These are phyloP conservation scores for Cromileptes altivelis DNA, from an alignment of 2,113 vertebrate genomes.

Conservation along the genomic window DNA sequence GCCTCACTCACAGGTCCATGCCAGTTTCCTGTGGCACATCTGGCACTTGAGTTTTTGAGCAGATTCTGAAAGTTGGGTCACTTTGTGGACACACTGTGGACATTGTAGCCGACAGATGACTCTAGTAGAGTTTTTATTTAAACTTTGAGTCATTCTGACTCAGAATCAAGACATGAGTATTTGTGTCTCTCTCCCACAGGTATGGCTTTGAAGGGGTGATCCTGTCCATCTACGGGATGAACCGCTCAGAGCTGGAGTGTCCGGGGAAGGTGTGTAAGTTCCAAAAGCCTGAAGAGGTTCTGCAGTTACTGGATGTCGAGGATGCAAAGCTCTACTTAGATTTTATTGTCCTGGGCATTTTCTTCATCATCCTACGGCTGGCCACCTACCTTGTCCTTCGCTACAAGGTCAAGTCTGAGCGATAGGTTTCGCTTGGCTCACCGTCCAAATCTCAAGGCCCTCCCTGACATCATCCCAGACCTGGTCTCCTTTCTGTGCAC, in stretches of 20 bases:
- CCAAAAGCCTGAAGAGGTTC: conserved; percentile 91
- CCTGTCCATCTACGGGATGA: conserved; percentile 97
- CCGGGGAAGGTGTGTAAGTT: conserved; percentile 90
- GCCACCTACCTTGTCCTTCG: conserved; percentile 95
- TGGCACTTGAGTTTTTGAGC: too few species aligned
- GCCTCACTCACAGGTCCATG: background rate
- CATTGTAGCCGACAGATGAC: background rate
- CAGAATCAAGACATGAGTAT: background rate
- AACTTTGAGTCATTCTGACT: background rate
- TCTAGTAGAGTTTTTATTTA: background rate
- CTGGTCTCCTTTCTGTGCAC: conserved; percentile 22
- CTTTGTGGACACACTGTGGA: background rate
- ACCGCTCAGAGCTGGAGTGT: conserved; percentile 91
- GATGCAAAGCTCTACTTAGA: conserved; percentile 95
- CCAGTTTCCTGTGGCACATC: too few species aligned
- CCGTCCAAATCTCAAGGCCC: background rate
- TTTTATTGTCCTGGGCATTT: conserved; percentile 94
- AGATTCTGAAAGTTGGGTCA: too few species aligned
- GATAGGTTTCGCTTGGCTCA: conserved; percentile 81
- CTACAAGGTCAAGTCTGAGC: conserved; percentile 94
- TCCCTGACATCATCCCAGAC: background rate
- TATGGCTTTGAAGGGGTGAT: conserved; percentile 97
- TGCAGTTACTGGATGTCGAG: conserved; percentile 92
- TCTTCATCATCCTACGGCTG: conserved; percentile 92
- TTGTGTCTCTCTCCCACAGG: conserved; percentile 74